Conservation (phyloP, 2,113 vertebrate species). For the Rissa tridactyla region DNA sequence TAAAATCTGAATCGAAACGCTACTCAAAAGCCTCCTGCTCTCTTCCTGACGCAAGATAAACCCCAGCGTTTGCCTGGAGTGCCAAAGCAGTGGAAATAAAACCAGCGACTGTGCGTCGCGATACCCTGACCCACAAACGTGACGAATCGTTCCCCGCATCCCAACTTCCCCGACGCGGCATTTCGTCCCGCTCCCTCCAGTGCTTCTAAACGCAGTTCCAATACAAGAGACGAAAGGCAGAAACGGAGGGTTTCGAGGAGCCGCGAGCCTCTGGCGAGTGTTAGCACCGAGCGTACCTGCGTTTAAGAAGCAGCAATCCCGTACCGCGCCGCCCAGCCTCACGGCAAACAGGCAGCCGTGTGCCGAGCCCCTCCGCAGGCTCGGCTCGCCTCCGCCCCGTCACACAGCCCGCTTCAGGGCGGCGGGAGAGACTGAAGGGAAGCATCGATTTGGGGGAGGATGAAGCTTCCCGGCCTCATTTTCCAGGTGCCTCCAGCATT, state of each 20-base stretch:
- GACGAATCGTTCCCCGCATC: accelerated
- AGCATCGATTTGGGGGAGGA: background rate
- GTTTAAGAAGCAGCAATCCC: constrained; percentile 34
- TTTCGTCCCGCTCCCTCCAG: background rate
- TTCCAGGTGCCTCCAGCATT: background rate
- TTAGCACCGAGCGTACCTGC: background rate
- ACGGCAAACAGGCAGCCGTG: background rate
- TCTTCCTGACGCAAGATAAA: background rate
- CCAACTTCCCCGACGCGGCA: accelerated
- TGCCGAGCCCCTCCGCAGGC: background rate
- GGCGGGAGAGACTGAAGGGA: background rate
- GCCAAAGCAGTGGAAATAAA: background rate
- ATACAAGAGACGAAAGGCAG: background rate
- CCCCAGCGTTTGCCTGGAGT: background rate
- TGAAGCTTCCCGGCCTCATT: background rate
- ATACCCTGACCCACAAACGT: accelerated
- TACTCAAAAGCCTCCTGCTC: constrained; percentile 2
- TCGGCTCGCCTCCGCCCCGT: background rate
- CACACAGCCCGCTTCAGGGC: background rate
- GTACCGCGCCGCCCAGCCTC: background rate
- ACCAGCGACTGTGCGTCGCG: accelerated
- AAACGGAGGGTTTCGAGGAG: background rate
- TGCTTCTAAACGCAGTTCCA: background rate
- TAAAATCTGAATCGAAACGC: constrained; percentile 51
- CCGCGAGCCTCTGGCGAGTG: background rate